Conservation (phyloP, 2,797 vertebrate species). For the Cossypha caffra region DNA sequence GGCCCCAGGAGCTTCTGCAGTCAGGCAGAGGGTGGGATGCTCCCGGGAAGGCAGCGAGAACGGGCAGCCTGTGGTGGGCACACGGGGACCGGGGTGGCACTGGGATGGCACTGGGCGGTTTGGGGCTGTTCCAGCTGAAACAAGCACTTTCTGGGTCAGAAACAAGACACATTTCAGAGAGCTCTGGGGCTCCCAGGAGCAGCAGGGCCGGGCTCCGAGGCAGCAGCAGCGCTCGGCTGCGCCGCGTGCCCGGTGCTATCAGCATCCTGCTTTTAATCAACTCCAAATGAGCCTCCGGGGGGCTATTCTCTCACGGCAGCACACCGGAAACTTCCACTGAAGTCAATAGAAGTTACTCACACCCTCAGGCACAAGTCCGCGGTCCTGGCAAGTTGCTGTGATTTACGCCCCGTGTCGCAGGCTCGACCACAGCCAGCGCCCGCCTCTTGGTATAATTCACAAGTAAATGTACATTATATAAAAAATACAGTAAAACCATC, state of each 20-base stretch:
- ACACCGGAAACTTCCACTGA: not conserved
- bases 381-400: not conserved
- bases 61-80: fast-evolving
- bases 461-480: slow-evolving; percentile 48
- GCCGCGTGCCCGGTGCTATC: not conserved
- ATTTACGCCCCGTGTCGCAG: not conserved
- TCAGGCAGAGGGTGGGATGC: not conserved
- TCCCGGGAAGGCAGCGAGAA: not conserved
- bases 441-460: slow-evolving; percentile 45
- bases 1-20: not conserved
- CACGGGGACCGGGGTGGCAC: fast-evolving
- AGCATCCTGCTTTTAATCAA: slow-evolving; percentile 39
- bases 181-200: not conserved
- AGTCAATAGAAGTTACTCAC: slow-evolving; percentile 17
- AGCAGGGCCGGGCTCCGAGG: not conserved
- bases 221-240: not conserved
- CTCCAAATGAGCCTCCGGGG: not conserved
- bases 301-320: not conserved
- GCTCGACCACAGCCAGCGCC: not conserved
- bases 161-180: not conserved
- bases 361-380: not conserved
- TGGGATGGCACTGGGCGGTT: not conserved
- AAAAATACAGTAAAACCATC: slow-evolving; percentile 57
- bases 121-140: not conserved
- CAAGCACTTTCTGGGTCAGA: not conserved